These are phyloP conservation scores for Matsumyia berberina DNA, from an alignment of 2,888 invertebrate genomes.

Conservation along the genomic window DNA sequence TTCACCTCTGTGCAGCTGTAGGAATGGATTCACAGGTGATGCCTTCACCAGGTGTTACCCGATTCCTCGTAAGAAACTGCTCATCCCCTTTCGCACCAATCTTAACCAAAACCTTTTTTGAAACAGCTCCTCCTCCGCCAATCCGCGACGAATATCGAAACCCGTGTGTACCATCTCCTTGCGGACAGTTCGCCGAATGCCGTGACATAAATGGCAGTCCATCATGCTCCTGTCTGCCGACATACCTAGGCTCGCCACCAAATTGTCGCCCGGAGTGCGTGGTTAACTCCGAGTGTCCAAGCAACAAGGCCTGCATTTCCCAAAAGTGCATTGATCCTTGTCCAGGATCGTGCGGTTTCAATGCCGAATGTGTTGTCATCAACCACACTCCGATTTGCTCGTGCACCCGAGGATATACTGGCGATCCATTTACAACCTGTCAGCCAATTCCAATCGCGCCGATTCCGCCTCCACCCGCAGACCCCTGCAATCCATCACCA, in stretches of 20 bases:
- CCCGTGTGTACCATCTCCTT: slow-evolving; percentile 90
- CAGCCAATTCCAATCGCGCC: slow-evolving; percentile 83
- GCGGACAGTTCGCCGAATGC: slow-evolving; percentile 90
- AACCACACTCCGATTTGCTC: slow-evolving; percentile 89
- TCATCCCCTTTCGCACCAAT: not conserved
- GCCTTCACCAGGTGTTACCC: slow-evolving; percentile 88
- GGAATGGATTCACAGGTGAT: slow-evolving; percentile 89
- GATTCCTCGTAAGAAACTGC: slow-evolving; percentile 82
- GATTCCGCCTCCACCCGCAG: slow-evolving; percentile 83
- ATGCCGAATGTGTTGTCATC: slow-evolving; percentile 87
- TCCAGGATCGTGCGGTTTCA: slow-evolving; percentile 88
- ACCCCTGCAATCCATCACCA: slow-evolving; percentile 90
- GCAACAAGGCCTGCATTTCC: slow-evolving; percentile 89
- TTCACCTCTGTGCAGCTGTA: slow-evolving; percentile 91
- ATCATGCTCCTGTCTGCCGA: slow-evolving; percentile 88
- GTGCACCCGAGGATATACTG: slow-evolving; percentile 86
- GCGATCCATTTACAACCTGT: slow-evolving; percentile 90
- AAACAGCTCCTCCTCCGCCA: slow-evolving; percentile 76
- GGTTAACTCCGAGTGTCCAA: slow-evolving; percentile 89
- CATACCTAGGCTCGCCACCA: slow-evolving; percentile 89
- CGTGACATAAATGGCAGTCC: slow-evolving; percentile 87
- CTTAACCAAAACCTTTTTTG: slow-evolving; percentile 36
- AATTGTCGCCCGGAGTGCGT: slow-evolving; percentile 90
- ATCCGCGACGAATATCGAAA: slow-evolving; percentile 84
- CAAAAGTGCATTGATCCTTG: slow-evolving; percentile 90